Base-by-base conservation (phyloP, 2,888 invertebrate species). In the Yponomeuta evonymella region DNA sequence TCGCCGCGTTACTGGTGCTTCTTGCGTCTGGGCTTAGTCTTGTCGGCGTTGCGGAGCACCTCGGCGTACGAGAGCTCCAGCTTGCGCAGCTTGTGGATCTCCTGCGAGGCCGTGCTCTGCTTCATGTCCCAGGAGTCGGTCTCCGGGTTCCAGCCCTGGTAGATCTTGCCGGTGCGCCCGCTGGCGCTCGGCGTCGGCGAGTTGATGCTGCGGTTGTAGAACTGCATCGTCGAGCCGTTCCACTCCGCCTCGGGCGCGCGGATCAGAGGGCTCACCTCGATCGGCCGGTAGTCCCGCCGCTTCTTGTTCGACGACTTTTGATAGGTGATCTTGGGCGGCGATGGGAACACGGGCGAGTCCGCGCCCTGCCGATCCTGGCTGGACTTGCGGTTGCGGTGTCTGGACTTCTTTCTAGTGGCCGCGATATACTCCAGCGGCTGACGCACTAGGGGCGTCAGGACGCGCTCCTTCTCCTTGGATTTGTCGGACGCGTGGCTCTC, bases 21-120 rank as follows among this genome's bases (percentile, higher is more conserved):
- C 79, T 91, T 92, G 78, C 93, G 93, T 83, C 93, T 83, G 64
- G 83, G 79, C 79, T 92, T 93, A 71, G 87, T 87, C 85, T 94
- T 94, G 79, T 94, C 95, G 74, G 95, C 94, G 82, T 95, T 95
- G 75, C 96, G 93, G 74, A 97, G 89, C 30, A 95, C 97, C 85
- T 97, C 97, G 8, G 97, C 97, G 84, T 97, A 97, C 15, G 97
- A 96, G 81, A 96, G 93, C 79, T 97, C 97, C 70, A 97, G 92
- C 80, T 95, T 95, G 82, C 96, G 95, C 72, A 97, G 89, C 81
- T 96, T 96, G 82, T 96, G 95, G 75, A 97, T 95, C 78, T 97
- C 96, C 80, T 96, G 96, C 12, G 97, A 96, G 8, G 96, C 97
- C 10, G 95, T 94, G 84, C 96, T 96, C 83, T 94, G 90, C 74